Conservation (phyloP, 2,888 invertebrate genomes). For the Acanthopleura granulata region DNA sequence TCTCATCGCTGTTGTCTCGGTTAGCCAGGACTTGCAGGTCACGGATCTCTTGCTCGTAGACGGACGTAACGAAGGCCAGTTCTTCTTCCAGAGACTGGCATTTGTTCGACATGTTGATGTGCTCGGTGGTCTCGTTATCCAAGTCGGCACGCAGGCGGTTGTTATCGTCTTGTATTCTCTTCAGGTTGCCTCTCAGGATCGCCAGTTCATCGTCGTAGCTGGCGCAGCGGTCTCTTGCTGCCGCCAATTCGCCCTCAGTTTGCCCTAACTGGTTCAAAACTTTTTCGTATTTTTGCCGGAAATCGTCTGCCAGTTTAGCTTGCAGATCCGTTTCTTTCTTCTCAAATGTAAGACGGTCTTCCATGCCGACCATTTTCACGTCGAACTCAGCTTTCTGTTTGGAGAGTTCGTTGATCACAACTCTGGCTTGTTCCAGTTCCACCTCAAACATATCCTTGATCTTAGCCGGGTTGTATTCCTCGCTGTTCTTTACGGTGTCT, state of each 20-base stretch:
- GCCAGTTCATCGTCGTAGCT: conserved; percentile 40
- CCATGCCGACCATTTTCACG: conserved; percentile 66
- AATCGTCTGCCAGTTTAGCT: conserved; percentile 26
- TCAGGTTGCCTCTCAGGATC: conserved; percentile 34
- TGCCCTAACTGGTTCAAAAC: conserved; percentile 44
- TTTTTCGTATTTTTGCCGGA: conserved; percentile 40
- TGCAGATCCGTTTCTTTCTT: conserved; percentile 17
- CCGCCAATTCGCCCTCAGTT: conserved; percentile 45
- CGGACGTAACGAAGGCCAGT: conserved; percentile 67
- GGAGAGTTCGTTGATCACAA: conserved; percentile 69
- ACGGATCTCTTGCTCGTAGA: conserved; percentile 64
- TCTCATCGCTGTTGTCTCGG: conserved; percentile 70
- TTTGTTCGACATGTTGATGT: conserved; percentile 70
- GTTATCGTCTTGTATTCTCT: conserved; percentile 40
- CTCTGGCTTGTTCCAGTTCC: conserved; percentile 70
- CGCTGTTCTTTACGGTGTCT: conserved; percentile 51
- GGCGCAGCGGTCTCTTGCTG: conserved; percentile 39
- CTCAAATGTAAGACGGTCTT: conserved; percentile 65
- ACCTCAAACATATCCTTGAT: conserved; percentile 69
- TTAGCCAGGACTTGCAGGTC: conserved; percentile 68
- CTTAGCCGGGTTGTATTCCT: conserved; percentile 56
- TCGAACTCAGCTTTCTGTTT: conserved; percentile 70
- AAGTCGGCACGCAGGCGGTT: conserved; percentile 59
- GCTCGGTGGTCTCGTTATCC: conserved; percentile 70
- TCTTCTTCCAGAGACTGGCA: conserved; percentile 70